A percentile compares a stretch with the other conserved stretches of the same genome.
These are phyloP conservation scores for Thripadectes ignobilis DNA, from an alignment of 2,797 vertebrate species.

Conservation along the genomic window DNA sequence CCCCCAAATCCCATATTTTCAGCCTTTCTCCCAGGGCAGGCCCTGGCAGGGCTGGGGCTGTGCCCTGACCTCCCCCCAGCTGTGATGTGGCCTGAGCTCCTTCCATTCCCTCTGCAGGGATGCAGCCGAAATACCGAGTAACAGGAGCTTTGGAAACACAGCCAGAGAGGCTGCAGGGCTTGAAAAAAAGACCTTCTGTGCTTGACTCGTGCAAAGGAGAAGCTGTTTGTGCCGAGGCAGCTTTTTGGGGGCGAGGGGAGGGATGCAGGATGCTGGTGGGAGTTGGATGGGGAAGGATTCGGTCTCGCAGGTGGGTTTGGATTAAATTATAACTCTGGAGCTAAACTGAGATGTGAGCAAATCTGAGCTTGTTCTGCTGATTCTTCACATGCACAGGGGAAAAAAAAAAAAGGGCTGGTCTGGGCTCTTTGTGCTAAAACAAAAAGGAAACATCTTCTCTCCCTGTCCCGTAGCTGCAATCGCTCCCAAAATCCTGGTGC, in stretches of 20 bases:
- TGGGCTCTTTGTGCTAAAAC: not conserved
- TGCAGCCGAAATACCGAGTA: not conserved
- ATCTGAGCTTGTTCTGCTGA: not conserved
- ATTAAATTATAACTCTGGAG: not conserved
- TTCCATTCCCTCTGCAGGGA: not conserved
- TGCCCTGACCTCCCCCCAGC: not conserved
- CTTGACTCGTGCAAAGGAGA: fast-evolving
- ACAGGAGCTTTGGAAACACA: not conserved
- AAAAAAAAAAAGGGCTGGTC: not conserved
- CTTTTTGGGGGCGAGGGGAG: fast-evolving
- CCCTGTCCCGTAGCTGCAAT: not conserved
- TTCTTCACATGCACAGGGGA: not conserved
- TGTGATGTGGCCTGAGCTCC: not conserved
- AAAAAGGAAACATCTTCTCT: not conserved
- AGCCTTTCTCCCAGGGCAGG: not conserved
- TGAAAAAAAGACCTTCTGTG: not conserved
- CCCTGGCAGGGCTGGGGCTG: not conserved
- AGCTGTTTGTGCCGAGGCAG: not conserved
- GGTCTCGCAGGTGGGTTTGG: not conserved
- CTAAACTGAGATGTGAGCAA: not conserved
- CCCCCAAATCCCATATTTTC: not conserved
- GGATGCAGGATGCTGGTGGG: not conserved
- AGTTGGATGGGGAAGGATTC: not conserved
- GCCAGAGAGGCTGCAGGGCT: not conserved
- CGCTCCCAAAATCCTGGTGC: not conserved